Evolutionary conservation across 2,888 invertebrate genomes (phyloP), one percentile per base, ranked within the genome.

Genomic region (Thymelicus sylvestris): DNA sequence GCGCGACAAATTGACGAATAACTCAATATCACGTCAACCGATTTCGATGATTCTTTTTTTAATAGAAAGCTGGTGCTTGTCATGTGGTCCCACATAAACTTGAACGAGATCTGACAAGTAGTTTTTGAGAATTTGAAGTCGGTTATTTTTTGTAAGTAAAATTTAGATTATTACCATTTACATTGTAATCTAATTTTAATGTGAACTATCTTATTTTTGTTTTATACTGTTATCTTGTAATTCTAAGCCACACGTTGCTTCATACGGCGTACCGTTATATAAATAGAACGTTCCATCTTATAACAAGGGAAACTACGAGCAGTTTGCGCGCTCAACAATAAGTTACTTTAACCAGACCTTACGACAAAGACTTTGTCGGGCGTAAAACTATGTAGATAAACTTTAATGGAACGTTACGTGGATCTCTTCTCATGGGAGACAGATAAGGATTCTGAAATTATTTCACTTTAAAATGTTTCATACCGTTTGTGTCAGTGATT

Each of bases 381-480:
- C 44, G 47, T 62, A 44, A 62, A 62, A 12, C 19, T 62, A n/a
- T n/a, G n/a, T n/a, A 47, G 62, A 44, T 47, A 24, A 47, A 62
- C 13, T 24, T 39, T 47, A 47, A 62, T 62, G 39, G 60, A 38
- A 59, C 39, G 39, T 39, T 15, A 59, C 59, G 44, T 10, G 6
- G 48, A 48, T 19, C 7, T 10, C 15, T 1, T 2, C 50, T 19
- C 19, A 52, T 47, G 50, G 7, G 19, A 52, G 7, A 19, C 13
- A 41, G 66, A 59, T 38, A 47, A 31, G 24, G 31, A 12, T 48
- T 38, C 44, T 44, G 44, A 44, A 44, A 44, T 12, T 12, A 0
- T 3, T 31, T 31, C 31, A 3, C 31, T 31, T 31, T 31, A 31
- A 19, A 19, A 19, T 19, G 19, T 19, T 19, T 19, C 19, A 19